A percentile compares a stretch with the other conserved stretches of the same genome.
These are phyloP conservation scores for Himalopsyche japonica DNA, from an alignment of 2,888 invertebrate genomes.

Conservation along the genomic window DNA sequence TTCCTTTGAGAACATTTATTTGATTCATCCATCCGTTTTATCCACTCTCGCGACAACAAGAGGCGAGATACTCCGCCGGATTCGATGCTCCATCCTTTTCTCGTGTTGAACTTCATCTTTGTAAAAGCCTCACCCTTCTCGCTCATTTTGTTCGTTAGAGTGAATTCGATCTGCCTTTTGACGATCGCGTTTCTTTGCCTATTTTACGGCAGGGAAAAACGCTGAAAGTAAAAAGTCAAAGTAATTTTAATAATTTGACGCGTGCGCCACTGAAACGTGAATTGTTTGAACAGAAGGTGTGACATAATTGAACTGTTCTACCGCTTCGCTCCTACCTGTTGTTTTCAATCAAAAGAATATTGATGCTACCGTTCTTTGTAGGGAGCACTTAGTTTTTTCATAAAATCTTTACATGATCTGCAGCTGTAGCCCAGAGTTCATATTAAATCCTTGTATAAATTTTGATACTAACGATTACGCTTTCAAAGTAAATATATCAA, in stretches of 20 bases:
- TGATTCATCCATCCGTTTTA: conserved; percentile 40
- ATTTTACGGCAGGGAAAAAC: not conserved
- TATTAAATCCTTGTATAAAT: too few species aligned
- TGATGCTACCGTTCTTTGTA: not conserved
- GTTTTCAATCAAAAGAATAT: not conserved
- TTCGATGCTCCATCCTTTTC: not conserved
- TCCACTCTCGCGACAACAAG: conserved; percentile 34
- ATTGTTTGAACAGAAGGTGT: not conserved
- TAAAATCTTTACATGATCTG: not conserved
- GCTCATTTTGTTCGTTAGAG: conserved; percentile 3
- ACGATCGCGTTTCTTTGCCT: conserved; percentile 13
- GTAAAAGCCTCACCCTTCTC: not conserved
- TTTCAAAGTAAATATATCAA: too few species aligned
- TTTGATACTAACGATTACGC: not conserved
- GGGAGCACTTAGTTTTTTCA: not conserved
- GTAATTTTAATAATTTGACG: conserved; percentile 16
- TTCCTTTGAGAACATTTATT: conserved; percentile 38
- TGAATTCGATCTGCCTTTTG: conserved; percentile 30
- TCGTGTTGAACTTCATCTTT: not conserved
- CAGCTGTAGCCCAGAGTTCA: not conserved
- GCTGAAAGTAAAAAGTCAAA: not conserved
- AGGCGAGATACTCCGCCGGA: conserved; percentile 7
- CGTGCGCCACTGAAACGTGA: conserved; percentile 3
- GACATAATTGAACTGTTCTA: not conserved
- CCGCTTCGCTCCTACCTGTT: not conserved